These are phyloP conservation scores for Heliconius congener DNA, from an alignment of 1,140 invertebrate species.

Conservation along the genomic window DNA sequence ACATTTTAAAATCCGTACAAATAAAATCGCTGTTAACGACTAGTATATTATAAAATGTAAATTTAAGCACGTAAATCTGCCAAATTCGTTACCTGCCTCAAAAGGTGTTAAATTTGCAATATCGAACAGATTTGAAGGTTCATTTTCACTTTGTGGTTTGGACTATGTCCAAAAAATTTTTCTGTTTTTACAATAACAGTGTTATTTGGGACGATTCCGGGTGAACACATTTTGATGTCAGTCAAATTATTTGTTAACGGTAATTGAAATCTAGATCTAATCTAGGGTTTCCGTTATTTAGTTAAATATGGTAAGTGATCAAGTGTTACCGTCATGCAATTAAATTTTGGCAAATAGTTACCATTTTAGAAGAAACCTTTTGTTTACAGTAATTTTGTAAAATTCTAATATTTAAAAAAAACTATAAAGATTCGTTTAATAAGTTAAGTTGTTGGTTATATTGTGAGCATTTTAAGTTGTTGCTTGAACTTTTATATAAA, in stretches of 20 bases:
- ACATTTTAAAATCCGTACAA: too few relatives aligned
- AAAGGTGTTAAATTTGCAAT: background rate
- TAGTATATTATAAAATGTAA: background rate
- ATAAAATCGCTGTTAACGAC: too few relatives aligned
- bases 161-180: background rate
- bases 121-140: background rate
- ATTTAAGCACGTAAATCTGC: background rate
- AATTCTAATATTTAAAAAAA: too few relatives aligned
- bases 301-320: background rate
- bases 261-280: background rate
- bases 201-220: background rate
- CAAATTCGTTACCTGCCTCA: background rate
- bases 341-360: background rate
- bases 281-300: background rate
- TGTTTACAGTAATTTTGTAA: background rate
- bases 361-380: background rate
- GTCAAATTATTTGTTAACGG: background rate
- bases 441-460: background rate
- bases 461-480: background rate
- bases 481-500: background rate
- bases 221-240: background rate
- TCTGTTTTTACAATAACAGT: background rate
- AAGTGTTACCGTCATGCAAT: background rate
- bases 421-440: background rate
- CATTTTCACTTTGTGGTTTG: background rate